Evolutionary conservation across 1,140 invertebrate genomes (phyloP), one percentile per base, ranked within the genome.

Genomic region (Bombus huntii): DNA sequence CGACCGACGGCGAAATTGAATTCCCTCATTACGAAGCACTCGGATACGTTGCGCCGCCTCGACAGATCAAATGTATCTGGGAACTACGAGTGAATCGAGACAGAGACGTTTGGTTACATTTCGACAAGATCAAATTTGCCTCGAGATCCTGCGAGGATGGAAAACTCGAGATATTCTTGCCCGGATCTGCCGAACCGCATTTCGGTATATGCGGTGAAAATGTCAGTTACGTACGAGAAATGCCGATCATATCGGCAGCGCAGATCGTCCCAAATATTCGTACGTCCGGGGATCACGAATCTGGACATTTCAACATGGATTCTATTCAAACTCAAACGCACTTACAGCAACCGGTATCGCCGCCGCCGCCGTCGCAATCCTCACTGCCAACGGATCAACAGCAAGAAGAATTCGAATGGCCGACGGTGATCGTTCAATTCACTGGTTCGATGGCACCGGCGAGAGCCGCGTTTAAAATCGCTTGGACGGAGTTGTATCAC

Each of bases 401-500:
- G 13, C 79, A 22, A 3, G 95, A 95, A n/a, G 82, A 83, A 0
- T 42, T 18, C n/a, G 96, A 96, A 84, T 96, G 96, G 3, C 95
- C 96, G n/a, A 96, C 96, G 0, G 96, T 97, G 18, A 95, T 96
- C 78, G 96, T 97, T 25, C 96, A 97, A 81, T 97, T 97, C 73
- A 97, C 97, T 2, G 97, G 97, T 0, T 96, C 97, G 28, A 97
- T 97, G 65, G 97, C 98, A 0, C 97, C 98, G 0, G 97, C 97
- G 0, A 95, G 97, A 80, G 97, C 98, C 3, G 97, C 97, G 2
- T 98, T 98, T 91, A 98, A 98, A 93, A 97, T 98, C 44, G 97
- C 97, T 6, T 98, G 98, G 98, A 98, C 98, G 6, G 98, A 98
- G 91, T 95, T 98, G n/a, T 98, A 97, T 91, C 98, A 98, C 93